Base-by-base conservation (phyloP, 2,797 vertebrate genomes). In the Eleutherodactylus coqui region DNA sequence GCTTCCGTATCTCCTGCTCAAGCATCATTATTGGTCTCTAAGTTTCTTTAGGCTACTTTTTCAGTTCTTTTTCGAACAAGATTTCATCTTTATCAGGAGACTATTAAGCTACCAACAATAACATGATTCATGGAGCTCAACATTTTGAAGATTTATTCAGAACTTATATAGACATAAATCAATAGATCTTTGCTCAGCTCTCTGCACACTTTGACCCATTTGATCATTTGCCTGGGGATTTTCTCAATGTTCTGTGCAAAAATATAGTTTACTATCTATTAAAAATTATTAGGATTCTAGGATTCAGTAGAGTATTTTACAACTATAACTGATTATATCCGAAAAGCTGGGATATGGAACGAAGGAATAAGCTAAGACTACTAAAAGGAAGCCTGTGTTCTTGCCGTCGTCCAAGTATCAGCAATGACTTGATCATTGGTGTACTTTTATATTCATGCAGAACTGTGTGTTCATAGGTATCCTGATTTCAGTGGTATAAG, bases 401-500 rank as follows among this genome's bases (percentile, higher is more conserved):
- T 82, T 34, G 32, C 62, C 38, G 34, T 82, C 14, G 19, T 81
- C 14, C 43, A 81, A 47, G 51, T 34, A 81, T 67, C 60, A 81
- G 29, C 47, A 32, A 36, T 49, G 36, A 34, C 38, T 41, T 72
- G 80, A 82, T 55, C 36, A 29, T 55, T 70, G 64, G 13, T 82
- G 21, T 45, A 5, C 58, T 55, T 67, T 81, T n/a, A 81, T 69
- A 81, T 69, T 72, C 80, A 38, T 38, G 24, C 34, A 70, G 64
- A 38, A 27, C 69, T 41, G 16, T 72, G 21, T 45, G 49, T 58
- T 82, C 49, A 55, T 72, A 41, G 32, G 62, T 19, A 81, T 81
- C 34, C 43, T 69, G 79, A 82, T 60, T 73, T 83, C 69, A 58
- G 27, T 73, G 24, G 51, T 45, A 53, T 29, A 72, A 58, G 67